These are phyloP conservation scores for Salvelinus namaycush DNA, from an alignment of 2,113 vertebrate species.

Conservation along the genomic window DNA sequence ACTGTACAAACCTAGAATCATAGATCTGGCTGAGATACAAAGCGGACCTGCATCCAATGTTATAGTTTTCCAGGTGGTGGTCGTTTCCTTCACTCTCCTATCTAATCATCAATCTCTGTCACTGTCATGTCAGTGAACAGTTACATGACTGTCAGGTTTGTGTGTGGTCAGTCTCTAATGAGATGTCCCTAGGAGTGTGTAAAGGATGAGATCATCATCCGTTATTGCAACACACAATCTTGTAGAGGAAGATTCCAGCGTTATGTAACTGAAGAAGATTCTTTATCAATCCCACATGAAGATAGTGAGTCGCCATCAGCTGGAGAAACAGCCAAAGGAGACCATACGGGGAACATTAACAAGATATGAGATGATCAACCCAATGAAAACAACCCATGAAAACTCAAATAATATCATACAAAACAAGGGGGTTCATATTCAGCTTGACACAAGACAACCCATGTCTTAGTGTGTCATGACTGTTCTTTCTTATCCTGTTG, in stretches of 20 bases:
- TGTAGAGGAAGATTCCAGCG: slow-evolving; percentile 14
- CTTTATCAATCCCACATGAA: slow-evolving; percentile 29
- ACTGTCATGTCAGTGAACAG: slow-evolving; percentile 21
- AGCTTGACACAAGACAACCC: neutral
- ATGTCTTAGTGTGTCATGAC: neutral
- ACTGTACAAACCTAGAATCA: no score
- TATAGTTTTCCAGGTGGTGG: neutral
- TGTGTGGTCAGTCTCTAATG: neutral
- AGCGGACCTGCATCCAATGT: neutral
- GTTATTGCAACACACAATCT: slow-evolving; percentile 34
- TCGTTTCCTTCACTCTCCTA: neutral
- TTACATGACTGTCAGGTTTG: slow-evolving; percentile 19
- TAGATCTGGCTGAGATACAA: no score
- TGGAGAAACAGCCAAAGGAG: slow-evolving; percentile 10
- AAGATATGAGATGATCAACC: neutral
- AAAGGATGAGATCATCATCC: slow-evolving; percentile 40
- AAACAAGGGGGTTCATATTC: neutral
- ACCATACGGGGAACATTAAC: neutral
- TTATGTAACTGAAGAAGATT: slow-evolving; percentile 23
- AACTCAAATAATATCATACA: neutral
- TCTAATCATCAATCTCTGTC: neutral
- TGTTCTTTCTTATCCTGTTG: neutral
- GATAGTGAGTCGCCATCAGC: slow-evolving; percentile 8
- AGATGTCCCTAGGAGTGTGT: neutral
- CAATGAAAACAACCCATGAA: slow-evolving; percentile 16